Evolutionary conservation across 2,113 vertebrate genomes (phyloP).

Genomic region (Jaculus jaculus): DNA sequence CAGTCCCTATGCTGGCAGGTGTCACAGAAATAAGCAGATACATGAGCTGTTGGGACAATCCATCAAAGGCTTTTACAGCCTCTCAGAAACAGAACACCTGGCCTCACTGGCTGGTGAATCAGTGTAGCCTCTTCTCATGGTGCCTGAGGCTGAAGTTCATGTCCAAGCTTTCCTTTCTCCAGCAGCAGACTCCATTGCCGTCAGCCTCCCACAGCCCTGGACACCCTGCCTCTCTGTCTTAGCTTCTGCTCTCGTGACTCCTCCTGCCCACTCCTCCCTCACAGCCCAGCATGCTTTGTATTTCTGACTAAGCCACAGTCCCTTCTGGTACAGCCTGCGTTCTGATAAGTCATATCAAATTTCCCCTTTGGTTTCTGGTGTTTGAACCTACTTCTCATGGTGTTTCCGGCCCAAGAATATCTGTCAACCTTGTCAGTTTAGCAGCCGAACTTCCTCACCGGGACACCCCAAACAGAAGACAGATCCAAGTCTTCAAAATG

Average conservation of each 20-base stretch:
- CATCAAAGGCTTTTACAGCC: neutral
- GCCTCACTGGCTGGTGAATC: neutral
- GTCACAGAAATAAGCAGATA: conserved; percentile 25
- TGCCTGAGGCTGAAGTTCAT: neutral
- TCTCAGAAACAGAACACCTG: neutral
- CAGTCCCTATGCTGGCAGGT: neutral
- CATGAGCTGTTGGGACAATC: neutral
- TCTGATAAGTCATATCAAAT: conserved; percentile 78
- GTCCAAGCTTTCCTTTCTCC: neutral
- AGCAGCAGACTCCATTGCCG: neutral
- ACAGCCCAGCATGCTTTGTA: neutral
- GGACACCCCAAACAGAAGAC: neutral
- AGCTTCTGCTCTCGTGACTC: neutral
- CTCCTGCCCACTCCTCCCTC: neutral
- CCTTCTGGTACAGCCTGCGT: conserved; percentile 51
- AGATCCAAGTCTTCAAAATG: neutral
- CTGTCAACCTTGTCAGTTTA: conserved; percentile 54
- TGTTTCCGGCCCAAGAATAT: conserved; percentile 75
- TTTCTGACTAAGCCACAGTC: conserved; percentile 58
- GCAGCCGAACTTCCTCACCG: conserved; percentile 64
- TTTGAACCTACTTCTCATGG: conserved; percentile 78
- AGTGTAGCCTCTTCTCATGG: neutral
- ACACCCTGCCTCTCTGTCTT: rapidly evolving
- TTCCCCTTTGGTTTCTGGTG: conserved; percentile 86
- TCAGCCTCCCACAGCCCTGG: neutral